A percentile compares a stretch with the other conserved stretches of the same genome.
These are phyloP conservation scores for Trimorus sp. DNA, from an alignment of 2,888 invertebrate genomes.

Conservation along the genomic window DNA sequence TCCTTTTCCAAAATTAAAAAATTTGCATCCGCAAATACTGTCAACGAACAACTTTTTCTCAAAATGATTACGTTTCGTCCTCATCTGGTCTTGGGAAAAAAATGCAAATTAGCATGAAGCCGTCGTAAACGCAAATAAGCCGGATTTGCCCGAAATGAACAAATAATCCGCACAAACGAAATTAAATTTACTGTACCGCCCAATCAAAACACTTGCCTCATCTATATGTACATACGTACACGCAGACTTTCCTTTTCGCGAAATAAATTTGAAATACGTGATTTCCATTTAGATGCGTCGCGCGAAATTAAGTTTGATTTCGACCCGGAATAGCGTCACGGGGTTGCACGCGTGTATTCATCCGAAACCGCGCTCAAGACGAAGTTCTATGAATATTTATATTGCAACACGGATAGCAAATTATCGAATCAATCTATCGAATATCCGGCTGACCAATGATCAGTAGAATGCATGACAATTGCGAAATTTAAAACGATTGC, in stretches of 20 bases:
- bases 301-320: slow-evolving; percentile 14
- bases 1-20: too few relatives aligned
- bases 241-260: background rate
- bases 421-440: background rate
- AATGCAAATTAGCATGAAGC: too few relatives aligned
- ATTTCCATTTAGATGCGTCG: slow-evolving; percentile 20
- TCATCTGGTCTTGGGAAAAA: too few relatives aligned
- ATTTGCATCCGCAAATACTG: too few relatives aligned
- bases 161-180: too few relatives aligned
- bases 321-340: background rate
- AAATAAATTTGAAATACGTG: slow-evolving; percentile 25
- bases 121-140: too few relatives aligned
- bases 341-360: background rate
- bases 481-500: background rate
- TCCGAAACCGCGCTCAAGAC: background rate
- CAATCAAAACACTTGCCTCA: background rate
- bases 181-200: background rate
- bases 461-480: background rate
- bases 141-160: too few relatives aligned
- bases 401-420: background rate
- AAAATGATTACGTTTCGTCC: too few relatives aligned
- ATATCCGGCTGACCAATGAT: background rate
- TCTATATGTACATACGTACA: background rate
- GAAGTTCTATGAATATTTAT: background rate
- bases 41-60: too few relatives aligned